phyloP scores from a whole-genome alignment of 2,797 vertebrate species.

The Hapalemur alaotrensis region DNA sequence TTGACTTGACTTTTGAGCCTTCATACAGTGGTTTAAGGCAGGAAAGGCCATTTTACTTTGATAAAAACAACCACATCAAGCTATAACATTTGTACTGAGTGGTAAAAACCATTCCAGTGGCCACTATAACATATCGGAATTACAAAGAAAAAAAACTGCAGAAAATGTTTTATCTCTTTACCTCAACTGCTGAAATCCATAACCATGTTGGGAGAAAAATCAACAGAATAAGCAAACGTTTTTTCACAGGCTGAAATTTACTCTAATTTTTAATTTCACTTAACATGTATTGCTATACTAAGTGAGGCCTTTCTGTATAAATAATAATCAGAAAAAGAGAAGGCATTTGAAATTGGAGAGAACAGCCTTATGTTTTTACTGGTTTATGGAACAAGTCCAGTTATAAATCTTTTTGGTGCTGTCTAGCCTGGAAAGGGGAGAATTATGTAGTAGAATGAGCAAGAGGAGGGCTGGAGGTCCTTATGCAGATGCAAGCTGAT shows the following conservation, averaged over 20 bases:
- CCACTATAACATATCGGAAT: neutral
- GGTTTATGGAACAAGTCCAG: neutral
- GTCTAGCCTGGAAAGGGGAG: neutral
- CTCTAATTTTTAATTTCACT: slow-evolving; percentile 3
- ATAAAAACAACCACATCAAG: neutral
- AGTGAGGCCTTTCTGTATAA: neutral
- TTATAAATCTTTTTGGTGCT: neutral
- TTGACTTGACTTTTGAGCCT: slow-evolving; percentile 37
- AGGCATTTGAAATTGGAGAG: neutral
- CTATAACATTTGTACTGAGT: neutral
- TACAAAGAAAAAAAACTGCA: neutral
- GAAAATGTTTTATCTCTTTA: neutral
- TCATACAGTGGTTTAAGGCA: slow-evolving; percentile 20
- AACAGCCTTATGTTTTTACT: neutral
- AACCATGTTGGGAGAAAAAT: neutral
- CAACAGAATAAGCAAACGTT: neutral
- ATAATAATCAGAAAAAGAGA: neutral
- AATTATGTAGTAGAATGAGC: slow-evolving; percentile 49
- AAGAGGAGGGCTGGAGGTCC: slow-evolving; percentile 42
- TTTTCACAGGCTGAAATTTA: neutral
- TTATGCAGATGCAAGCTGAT: slow-evolving; percentile 65
- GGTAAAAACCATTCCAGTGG: neutral
- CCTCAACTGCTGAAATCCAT: neutral
- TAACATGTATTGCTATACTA: neutral
- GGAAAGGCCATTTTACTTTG: neutral